These are phyloP conservation scores for Lagopus muta DNA, from an alignment of 2,113 vertebrate species.

Conservation along the genomic window DNA sequence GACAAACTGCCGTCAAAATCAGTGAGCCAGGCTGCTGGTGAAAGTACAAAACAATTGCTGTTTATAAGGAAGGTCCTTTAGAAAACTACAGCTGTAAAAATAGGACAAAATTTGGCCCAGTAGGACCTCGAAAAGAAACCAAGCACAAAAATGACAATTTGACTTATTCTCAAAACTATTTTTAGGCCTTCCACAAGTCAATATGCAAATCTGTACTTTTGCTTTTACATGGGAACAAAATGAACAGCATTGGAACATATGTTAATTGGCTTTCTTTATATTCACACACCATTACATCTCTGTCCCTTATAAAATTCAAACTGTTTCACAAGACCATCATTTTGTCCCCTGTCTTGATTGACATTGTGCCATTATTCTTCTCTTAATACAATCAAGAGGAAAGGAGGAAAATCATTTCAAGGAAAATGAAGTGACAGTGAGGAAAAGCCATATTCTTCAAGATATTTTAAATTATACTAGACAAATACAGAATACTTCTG, in stretches of 20 bases:
- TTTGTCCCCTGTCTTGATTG: not conserved
- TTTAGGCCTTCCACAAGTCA: not conserved
- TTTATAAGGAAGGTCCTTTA: not conserved
- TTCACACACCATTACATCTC: not conserved
- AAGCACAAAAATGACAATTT: not conserved
- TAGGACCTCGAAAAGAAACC: not conserved
- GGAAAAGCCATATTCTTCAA: not conserved
- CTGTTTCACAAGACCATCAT: not conserved
- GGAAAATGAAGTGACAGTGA: not conserved
- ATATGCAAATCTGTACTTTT: not conserved
- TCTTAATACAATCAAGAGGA: not conserved
- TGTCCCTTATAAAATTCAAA: not conserved
- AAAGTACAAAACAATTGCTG: not conserved
- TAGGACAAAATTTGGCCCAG: not conserved
- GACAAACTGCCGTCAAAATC: not conserved
- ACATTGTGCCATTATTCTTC: not conserved
- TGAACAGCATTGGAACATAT: not conserved
- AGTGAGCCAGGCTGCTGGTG: not conserved
- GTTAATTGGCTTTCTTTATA: not conserved
- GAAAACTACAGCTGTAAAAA: slow-evolving; percentile 5
- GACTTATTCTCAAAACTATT: not conserved
- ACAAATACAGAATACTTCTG: not conserved
- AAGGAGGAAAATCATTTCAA: not conserved
- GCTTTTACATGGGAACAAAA: not conserved
- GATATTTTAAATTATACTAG: not conserved